These are phyloP conservation scores for Eudasyphora cyanicolor DNA, from an alignment of 2,888 invertebrate genomes.

Conservation along the genomic window DNA sequence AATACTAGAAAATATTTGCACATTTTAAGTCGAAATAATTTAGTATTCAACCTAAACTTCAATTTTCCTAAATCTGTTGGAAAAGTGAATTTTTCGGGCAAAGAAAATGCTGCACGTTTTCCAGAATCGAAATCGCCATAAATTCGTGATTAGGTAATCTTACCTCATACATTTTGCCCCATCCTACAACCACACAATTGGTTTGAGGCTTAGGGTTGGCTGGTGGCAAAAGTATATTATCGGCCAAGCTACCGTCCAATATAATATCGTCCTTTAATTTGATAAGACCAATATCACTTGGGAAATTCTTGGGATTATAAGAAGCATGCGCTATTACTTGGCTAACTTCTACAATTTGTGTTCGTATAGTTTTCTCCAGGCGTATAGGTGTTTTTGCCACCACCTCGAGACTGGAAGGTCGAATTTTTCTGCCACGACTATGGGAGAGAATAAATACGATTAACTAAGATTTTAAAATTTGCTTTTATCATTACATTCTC, in stretches of 20 bases:
- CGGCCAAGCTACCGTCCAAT: slow-evolving; percentile 17
- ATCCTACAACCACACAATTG: slow-evolving; percentile 68
- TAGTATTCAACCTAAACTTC: no score
- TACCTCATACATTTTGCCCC: slow-evolving; percentile 71
- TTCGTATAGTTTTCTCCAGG: background rate
- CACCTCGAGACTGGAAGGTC: slow-evolving; percentile 17
- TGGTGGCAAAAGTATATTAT: background rate
- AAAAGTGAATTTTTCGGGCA: no score
- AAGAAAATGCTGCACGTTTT: no score
- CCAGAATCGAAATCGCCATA: no score
- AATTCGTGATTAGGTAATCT: no score
- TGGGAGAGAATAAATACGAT: background rate
- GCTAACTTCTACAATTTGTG: slow-evolving; percentile 37
- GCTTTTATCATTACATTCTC: slow-evolving; percentile 48
- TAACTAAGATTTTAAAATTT: background rate
- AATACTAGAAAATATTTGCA: no score
- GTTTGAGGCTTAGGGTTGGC: background rate
- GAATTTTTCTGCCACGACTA: background rate
- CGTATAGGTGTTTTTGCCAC: slow-evolving; percentile 44
- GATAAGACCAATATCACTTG: slow-evolving; percentile 30
- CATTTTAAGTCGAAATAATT: no score
- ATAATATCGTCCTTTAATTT: background rate
- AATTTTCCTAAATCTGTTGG: no score
- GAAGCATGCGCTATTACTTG: slow-evolving; percentile 22
- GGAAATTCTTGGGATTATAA: background rate